phyloP scores from a whole-genome alignment of 1,140 invertebrate genomes.

The Wiebesia pumilae region DNA sequence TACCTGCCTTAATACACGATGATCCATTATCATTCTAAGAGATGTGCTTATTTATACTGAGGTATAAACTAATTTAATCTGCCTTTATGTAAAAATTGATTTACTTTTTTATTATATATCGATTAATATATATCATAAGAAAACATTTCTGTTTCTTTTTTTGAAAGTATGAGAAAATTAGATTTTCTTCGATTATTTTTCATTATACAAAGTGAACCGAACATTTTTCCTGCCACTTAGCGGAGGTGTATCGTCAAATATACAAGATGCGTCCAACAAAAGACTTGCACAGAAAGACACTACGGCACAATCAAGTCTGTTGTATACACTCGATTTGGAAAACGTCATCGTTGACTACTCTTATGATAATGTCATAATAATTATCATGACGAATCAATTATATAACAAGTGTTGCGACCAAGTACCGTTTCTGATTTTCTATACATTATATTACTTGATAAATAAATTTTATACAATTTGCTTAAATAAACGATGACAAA shows the following conservation, averaged over 20 bases:
- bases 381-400: constrained; percentile 47
- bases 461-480: constrained; percentile 55
- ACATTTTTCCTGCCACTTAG: constrained; percentile 39
- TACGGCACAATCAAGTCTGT: constrained; percentile 48
- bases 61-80: constrained; percentile 27
- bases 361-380: constrained; percentile 26
- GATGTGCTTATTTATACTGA: background rate
- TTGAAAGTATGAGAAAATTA: constrained; percentile 50
- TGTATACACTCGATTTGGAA: constrained; percentile 43
- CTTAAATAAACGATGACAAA: constrained; percentile 56
- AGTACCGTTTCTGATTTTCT: constrained; percentile 52
- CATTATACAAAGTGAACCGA: constrained; percentile 53
- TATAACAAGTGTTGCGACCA: constrained; percentile 50
- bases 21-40: constrained; percentile 8
- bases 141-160: constrained; percentile 49
- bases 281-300: constrained; percentile 53
- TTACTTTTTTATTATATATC: constrained; percentile 51
- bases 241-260: constrained; percentile 45
- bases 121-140: constrained; percentile 50
- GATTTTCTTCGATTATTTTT: constrained; percentile 51
- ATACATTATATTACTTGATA: constrained; percentile 55
- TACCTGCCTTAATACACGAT: background rate
- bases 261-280: constrained; percentile 50
- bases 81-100: constrained; percentile 50
- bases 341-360: constrained; percentile 25